Base-by-base conservation (phyloP, 1,140 invertebrate genomes). In the Brachionus rotundiformis region DNA sequence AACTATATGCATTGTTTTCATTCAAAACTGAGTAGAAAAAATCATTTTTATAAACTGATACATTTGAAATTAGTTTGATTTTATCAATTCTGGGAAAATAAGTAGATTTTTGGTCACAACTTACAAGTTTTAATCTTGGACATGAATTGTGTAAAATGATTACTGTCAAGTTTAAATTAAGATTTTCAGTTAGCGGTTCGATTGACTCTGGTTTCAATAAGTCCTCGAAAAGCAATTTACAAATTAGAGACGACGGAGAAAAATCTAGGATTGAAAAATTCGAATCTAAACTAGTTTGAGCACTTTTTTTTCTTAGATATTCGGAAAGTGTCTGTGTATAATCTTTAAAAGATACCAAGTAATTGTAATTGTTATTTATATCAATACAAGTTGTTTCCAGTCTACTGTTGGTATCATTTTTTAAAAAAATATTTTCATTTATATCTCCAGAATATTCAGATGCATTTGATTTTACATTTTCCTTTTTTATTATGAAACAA, bases 131-230 rank as follows among this genome's bases (percentile, higher is more conserved):
- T 13, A 88, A 84, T 25, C 83, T 83, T 0, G 85, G 84, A 84
- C 87, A 88, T 73, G 86, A 88, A 83, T 85, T 87, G 79, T 86
- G 85, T 11, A 88, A 86, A 68, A 88, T 88, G 39, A 87, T 86
- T 75, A 86, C 85, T 0, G 85, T 87, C 27, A 88, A 82, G 81
- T 87, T 86, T n/a, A 88, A 81, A 82, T 86, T 87, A 39, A 88
- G 59, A 41, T 85, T 85, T n/a, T 84, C 79, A 19, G 87, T 86
- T 3, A 87, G 84, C 61, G 82, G 83, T 82, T 87, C 87, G 25
- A 88, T 59, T 1, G 31, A 54, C n/a, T 79, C 31, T 23, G 76
- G 76, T 19, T 33, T 79, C 0, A 79, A 3, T 10, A 36, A 19
- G 5, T 79, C 59, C 23, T 79, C 76, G 25, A 79, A 79, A 27